These are phyloP conservation scores for mouse (Mus musculus) DNA, from an alignment of 2,113 vertebrate genomes.

Conservation along the genomic window DNA sequence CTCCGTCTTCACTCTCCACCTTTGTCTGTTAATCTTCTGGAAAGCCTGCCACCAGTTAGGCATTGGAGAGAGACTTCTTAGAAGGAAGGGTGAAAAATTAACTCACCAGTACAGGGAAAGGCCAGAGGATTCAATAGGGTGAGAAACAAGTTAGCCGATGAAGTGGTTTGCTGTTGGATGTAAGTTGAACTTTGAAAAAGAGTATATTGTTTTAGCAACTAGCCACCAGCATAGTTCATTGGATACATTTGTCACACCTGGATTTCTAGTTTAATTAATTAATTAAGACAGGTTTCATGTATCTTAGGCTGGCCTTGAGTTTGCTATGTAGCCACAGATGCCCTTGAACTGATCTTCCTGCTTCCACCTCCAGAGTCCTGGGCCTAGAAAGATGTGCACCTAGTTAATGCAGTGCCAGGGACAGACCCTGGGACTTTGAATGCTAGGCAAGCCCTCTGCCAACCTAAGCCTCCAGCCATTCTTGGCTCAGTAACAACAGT, in stretches of 20 bases:
- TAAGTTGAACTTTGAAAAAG: conserved; percentile 36
- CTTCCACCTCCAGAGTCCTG: not conserved
- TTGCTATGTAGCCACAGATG: not conserved
- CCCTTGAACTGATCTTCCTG: not conserved
- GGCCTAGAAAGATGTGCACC: not conserved
- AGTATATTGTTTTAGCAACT: not conserved
- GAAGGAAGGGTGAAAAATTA: conserved; percentile 8
- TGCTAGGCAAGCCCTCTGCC: not conserved
- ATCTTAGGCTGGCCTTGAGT: not conserved
- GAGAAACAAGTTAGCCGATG: not conserved
- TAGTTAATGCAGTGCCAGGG: not conserved
- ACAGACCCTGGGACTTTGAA: not conserved
- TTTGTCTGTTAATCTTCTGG: not conserved
- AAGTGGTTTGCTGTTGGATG: not conserved
- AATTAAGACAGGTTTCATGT: not conserved
- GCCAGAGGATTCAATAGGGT: not conserved
- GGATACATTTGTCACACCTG: conserved; percentile 11
- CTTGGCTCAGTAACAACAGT: not conserved
- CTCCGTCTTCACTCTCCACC: not conserved
- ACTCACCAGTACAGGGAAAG: not conserved
- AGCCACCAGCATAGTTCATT: not conserved
- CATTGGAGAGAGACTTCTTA: not conserved
- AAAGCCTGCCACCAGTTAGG: not conserved
- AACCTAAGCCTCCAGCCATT: not conserved
- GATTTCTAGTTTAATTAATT: conserved; percentile 27